A percentile compares a stretch with the other conserved stretches of the same genome.
Conservation (phyloP, 2,113 vertebrate species). For the Dasypus novemcinctus region DNA sequence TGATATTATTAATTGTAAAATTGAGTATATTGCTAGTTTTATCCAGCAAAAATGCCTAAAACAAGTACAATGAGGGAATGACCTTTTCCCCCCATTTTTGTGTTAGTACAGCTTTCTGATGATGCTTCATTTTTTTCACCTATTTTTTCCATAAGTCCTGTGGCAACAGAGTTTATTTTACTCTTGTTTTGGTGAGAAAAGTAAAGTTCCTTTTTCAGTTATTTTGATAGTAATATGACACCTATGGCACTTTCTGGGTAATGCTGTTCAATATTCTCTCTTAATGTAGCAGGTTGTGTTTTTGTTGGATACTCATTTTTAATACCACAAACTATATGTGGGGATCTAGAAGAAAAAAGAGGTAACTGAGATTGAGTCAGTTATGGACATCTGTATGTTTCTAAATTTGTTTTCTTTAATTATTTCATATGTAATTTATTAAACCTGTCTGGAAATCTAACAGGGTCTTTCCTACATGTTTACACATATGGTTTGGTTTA, state of each 20-base stretch:
- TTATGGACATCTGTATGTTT: not conserved
- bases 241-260: not conserved
- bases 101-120: not conserved
- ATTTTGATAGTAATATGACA: not conserved
- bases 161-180: not conserved
- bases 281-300: not conserved
- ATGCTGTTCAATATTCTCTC: not conserved
- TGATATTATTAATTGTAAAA: not conserved
- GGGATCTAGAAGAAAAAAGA: not conserved
- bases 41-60: not conserved
- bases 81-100: not conserved
- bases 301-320: not conserved
- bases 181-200: not conserved
- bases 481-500: not conserved
- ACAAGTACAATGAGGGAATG: not conserved
- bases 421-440: not conserved
- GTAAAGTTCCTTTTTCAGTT: conserved; percentile 3
- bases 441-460: not conserved
- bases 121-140: not conserved
- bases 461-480: not conserved
- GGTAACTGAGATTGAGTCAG: not conserved
- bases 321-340: not conserved
- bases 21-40: not conserved
- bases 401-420: not conserved
- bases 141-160: not conserved